Conservation (phyloP, 2,797 vertebrate genomes). For the Podarcis lilfordi region DNA sequence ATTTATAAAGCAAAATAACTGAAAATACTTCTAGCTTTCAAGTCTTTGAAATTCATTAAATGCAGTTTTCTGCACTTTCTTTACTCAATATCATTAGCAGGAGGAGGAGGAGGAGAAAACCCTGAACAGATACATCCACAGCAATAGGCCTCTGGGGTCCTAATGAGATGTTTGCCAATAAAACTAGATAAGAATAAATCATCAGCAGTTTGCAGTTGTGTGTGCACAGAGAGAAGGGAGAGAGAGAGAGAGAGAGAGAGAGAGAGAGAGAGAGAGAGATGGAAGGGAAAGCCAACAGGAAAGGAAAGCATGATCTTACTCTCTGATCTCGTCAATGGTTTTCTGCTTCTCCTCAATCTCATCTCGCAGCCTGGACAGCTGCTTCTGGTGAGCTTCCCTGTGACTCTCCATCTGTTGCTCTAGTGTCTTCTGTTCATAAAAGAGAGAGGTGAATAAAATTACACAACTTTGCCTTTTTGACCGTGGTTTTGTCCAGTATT, state of each 20-base stretch:
- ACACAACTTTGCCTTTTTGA: not conserved
- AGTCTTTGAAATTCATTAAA: not conserved
- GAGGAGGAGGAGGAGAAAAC: not conserved
- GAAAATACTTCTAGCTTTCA: not conserved
- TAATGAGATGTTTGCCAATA: not conserved
- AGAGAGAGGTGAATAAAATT: not conserved
- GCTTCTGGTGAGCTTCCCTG: slow-evolving; percentile 93
- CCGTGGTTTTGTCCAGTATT: not conserved
- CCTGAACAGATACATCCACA: not conserved
- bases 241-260: too few species aligned
- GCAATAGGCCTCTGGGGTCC: not conserved
- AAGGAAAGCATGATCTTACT: slow-evolving; percentile 77
- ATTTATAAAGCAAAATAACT: not conserved
- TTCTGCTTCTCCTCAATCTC: slow-evolving; percentile 94
- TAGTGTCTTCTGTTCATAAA: slow-evolving; percentile 83
- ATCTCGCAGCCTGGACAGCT: slow-evolving; percentile 91
- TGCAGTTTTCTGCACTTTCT: not conserved
- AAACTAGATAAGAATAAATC: not conserved
- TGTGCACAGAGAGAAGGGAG: not conserved
- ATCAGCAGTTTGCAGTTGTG: not conserved
- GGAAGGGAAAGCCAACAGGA: not conserved
- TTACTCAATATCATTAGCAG: not conserved
- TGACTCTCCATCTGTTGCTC: slow-evolving; percentile 98
- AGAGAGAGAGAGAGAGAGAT: too few species aligned
- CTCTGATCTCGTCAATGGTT: slow-evolving; percentile 87